Base-by-base conservation (phyloP, 2,113 vertebrate species). In the Pterocles burchelli region DNA sequence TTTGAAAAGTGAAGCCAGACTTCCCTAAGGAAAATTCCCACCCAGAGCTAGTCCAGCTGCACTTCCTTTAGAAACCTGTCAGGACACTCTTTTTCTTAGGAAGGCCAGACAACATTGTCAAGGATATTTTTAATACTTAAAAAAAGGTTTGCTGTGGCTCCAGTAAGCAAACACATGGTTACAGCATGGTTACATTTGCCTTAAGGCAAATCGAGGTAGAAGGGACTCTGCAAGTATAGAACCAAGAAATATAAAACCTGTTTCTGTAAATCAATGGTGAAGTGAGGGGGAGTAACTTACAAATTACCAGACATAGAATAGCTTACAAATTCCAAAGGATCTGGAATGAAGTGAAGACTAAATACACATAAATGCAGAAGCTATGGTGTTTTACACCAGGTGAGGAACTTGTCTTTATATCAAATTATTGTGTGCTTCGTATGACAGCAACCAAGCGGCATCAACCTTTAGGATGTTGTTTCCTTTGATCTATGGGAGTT, bases 21-120 rank as follows among this genome's bases (percentile, higher is more conserved):
- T 85, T 13, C 65, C 77, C 45, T 72, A 72, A 85, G 80, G 73
- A 95, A 78, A 96, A 66, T 62, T 88, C 85, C 91, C 93, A 88
- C 84, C 77, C 71, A 38, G 66, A 66, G 15, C 54, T 5, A 63
- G 58, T 88, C 48, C 66, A 96, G 87, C 93, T 93, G 87, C 49
- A 66, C 80, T 95, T 93, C 71, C 45, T 94, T 85, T 94, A 80
- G 74, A 85, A 90, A 41, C 48, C 17, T 0, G 0, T 79, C 67
- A 83, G 78, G 74, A 73, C 18, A 4, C 26, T 59, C 31, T 48
- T 75, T 72, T 91, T 66, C 72, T 93, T 81, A 61, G 41, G 89
- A 81, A 76, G 49, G 70, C 78, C 79, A 41, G 54, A 38, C 52
- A 71, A 12, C 13, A 62, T 66, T 76, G 46, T 87, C 74, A 88